Conservation (phyloP, 1,140 invertebrate species). For the Brachionus asplanchnoidis region DNA sequence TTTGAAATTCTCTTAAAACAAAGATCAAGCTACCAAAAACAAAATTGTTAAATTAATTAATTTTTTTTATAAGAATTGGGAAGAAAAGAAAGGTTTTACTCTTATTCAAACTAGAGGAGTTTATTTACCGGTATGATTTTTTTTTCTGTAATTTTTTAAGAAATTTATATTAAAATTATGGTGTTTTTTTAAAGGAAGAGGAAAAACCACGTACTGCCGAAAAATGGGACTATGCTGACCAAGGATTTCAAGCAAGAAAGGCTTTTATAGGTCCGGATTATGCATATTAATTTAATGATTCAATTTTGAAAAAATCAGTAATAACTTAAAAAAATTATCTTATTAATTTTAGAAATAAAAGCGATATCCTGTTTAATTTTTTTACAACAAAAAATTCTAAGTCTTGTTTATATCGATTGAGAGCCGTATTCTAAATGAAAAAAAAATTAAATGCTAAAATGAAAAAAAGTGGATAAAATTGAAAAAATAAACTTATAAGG, state of each 20-base stretch:
- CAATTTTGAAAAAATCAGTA: not conserved
- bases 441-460: too few species aligned
- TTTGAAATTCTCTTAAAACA: too few species aligned
- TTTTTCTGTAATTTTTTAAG: not conserved
- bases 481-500: too few species aligned
- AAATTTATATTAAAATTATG: not conserved
- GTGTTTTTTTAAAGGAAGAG: constrained; percentile 1
- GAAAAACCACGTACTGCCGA: not conserved
- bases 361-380: not conserved
- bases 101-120: not conserved
- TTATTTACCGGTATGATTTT: constrained; percentile 18
- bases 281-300: constrained; percentile 3
- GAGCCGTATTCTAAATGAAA: too few species aligned
- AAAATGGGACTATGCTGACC: constrained; percentile 38
- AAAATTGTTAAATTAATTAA: not conserved
- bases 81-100: constrained; percentile 9
- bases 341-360: not conserved
- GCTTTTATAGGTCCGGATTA: constrained; percentile 20
- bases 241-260: constrained; percentile 31
- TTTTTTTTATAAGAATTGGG: constrained; percentile 13
- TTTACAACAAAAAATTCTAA: not conserved
- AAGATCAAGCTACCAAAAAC: too few species aligned
- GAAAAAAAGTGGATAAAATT: too few species aligned
- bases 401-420: not conserved
- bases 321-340: not conserved